Conservation (phyloP, 1,140 invertebrate genomes). For the Zaprionus tsacasi region DNA sequence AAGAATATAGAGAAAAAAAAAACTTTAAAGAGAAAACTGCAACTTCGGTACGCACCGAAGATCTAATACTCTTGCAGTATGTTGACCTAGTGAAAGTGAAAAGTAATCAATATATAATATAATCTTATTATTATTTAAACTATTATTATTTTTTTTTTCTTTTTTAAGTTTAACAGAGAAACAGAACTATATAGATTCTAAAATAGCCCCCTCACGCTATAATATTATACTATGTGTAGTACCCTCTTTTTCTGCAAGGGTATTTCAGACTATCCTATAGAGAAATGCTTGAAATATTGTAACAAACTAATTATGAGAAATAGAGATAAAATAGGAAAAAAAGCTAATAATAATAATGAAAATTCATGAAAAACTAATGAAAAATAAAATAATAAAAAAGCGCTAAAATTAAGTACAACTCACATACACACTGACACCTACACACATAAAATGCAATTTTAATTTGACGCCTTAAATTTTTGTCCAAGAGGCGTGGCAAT, state of each 20-base stretch:
- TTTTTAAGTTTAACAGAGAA: too few species aligned
- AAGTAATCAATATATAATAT: background rate
- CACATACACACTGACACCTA: background rate
- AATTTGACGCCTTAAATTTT: constrained; percentile 6
- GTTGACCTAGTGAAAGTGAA: background rate
- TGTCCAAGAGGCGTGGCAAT: background rate
- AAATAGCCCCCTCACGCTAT: background rate
- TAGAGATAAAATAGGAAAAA: background rate
- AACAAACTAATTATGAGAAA: background rate
- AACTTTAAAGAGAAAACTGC: background rate
- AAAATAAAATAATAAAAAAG: constrained; percentile 1
- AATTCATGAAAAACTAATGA: constrained; percentile 19
- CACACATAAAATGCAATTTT: background rate
- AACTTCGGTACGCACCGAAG: background rate
- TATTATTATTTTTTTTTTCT: background rate
- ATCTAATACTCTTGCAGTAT: constrained; percentile 25
- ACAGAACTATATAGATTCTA: too few species aligned
- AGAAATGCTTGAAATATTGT: background rate
- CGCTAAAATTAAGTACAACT: constrained; percentile 4
- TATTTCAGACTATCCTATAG: constrained; percentile 11
- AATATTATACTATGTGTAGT: too few species aligned
- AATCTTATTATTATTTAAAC: background rate
- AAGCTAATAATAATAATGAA: constrained; percentile 18
- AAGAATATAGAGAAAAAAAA: background rate
- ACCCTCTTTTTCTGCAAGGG: constrained; percentile 4